phyloP scores from a whole-genome alignment of 2,797 vertebrate genomes.

The Limnodromus scolopaceus region DNA sequence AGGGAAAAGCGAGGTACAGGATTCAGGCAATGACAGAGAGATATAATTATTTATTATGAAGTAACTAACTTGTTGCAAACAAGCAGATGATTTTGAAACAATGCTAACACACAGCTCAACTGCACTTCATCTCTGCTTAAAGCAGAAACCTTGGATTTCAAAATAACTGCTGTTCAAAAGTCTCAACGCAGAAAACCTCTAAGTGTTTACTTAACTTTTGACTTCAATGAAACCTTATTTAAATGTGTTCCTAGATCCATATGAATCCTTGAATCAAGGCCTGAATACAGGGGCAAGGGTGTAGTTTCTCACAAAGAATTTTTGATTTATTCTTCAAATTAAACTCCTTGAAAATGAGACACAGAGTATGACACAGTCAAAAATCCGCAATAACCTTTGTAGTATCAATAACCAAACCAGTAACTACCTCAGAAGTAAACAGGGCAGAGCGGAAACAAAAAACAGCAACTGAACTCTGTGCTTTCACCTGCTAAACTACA shows the following conservation, averaged over 20 bases:
- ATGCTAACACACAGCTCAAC: background rate
- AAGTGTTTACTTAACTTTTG: background rate
- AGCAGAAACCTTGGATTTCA: background rate
- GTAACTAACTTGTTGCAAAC: background rate
- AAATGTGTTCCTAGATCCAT: background rate
- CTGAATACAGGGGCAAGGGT: background rate
- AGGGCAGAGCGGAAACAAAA: background rate
- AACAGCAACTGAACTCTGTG: background rate
- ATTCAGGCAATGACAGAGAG: background rate
- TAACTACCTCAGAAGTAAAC: background rate
- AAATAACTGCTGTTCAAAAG: background rate
- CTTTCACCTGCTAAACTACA: background rate
- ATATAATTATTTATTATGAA: background rate
- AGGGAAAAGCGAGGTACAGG: background rate
- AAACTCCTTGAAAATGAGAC: background rate
- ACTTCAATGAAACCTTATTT: background rate
- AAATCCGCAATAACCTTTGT: background rate
- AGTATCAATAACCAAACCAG: background rate
- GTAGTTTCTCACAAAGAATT: background rate
- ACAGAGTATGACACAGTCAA: background rate
- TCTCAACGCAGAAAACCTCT: background rate
- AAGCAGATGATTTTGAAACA: background rate
- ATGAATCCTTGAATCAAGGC: background rate
- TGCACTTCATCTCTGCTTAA: background rate
- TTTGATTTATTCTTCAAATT: background rate